A percentile compares a stretch with the other conserved stretches of the same genome.
phyloP scores from a whole-genome alignment of 2,888 invertebrate genomes.

The Eutolmus rufibarbis region DNA sequence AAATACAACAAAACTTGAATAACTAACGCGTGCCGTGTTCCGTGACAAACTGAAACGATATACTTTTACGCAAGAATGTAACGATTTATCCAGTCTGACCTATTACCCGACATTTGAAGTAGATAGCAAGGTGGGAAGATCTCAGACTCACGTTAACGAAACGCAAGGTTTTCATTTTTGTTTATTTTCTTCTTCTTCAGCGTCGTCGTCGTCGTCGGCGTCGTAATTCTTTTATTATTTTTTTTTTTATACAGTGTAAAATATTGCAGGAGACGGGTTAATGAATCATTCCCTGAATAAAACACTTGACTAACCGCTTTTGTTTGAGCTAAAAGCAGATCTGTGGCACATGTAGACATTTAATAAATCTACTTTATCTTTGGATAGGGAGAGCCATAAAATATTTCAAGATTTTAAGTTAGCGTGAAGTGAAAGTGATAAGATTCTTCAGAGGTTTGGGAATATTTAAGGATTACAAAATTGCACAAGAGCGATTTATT shows the following conservation, averaged over 20 bases:
- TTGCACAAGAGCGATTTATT: neutral
- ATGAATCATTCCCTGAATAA: constrained; percentile 3
- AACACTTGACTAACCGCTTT: constrained; percentile 2
- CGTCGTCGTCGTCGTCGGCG: neutral
- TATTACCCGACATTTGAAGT: neutral
- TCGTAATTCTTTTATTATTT: neutral
- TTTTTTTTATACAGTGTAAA: neutral
- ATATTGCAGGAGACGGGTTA: constrained; percentile 1
- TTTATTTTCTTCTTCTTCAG: neutral
- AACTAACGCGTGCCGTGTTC: neutral
- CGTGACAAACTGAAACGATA: neutral
- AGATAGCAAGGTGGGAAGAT: neutral
- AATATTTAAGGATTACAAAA: neutral
- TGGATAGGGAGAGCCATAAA: neutral
- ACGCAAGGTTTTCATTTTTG: neutral
- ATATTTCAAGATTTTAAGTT: neutral
- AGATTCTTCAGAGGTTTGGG: neutral
- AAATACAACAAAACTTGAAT: neutral
- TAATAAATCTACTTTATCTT: constrained; percentile 25
- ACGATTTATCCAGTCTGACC: constrained; percentile 23
- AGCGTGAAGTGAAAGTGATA: constrained; percentile 13
- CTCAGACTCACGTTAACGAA: neutral
- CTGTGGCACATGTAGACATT: neutral
- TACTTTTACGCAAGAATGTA: neutral
- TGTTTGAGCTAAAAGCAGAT: neutral